Evolutionary conservation across 2,888 invertebrate species (phyloP), one percentile per base, ranked within the genome.

Genomic region (Slavum lentiscoides): DNA sequence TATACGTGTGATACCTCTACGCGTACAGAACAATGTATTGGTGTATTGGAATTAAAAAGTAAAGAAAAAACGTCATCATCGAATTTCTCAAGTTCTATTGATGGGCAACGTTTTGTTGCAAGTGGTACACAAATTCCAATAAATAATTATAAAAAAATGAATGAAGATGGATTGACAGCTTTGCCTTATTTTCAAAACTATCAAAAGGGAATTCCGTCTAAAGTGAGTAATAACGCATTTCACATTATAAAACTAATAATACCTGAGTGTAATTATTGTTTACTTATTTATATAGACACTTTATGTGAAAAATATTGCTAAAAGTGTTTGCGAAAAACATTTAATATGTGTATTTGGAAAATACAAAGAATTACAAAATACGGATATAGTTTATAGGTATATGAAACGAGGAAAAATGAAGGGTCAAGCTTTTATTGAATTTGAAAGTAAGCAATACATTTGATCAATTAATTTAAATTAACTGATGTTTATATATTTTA

Each of bases 351-450:
- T 90, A 43, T 90, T 90, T 85, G 87, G 87, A 62, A 87, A 88
- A 84, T 89, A 84, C 83, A 83, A 84, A 82, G 70, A 88, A 76
- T 84, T 87, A n/a, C 83, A 82, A 70, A 76, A 82, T 82, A 83
- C 87, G 58, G 87, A 87, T 53, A 85, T 89, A 5, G 83, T 83
- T 9, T 86, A 86, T 82, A 86, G 87, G 75, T 83, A 90, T 59
- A 87, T 90, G 88, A 80, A 82, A 59, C 86, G 86, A 0, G 90
- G 90, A 1, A 87, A 88, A 82, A 89, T 90, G 90, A 87, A 87
- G 82, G 90, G 90, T 11, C 90, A 90, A 84, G 90, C 90, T 0
- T 90, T 90, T 86, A 87, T 89, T 3, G 86, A 87, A 58, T 89
- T 90, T 84, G 85, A 86, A 85, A 86, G 90, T 90, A 86, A 85